Percentiles rank a stretch among this genome's conserved stretches.
Evolutionary conservation across 2,113 vertebrate species (phyloP).

Genomic region (Chiloscyllium plagiosum): DNA sequence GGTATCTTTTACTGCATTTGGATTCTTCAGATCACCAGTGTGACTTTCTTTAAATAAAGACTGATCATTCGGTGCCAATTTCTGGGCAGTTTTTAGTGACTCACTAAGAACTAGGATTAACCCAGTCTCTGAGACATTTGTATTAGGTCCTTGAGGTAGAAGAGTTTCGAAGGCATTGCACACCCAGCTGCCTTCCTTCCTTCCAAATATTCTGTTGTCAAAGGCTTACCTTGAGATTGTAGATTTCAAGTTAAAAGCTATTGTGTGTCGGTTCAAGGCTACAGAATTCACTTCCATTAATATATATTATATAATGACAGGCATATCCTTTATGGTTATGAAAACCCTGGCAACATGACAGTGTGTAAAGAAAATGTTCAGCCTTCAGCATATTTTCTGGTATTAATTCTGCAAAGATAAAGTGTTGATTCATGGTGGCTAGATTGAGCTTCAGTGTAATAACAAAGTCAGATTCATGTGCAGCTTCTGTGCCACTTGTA

Average conservation of each 20-base stretch:
- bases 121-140: not conserved
- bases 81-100: not conserved
- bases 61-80: not conserved
- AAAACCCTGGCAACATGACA: not conserved
- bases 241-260: not conserved
- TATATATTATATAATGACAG: not conserved
- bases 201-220: not conserved
- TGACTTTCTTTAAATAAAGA: not conserved
- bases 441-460: not conserved
- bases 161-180: not conserved
- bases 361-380: not conserved
- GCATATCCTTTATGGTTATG: not conserved
- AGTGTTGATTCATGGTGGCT: slow-evolving; percentile 5
- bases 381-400: slow-evolving; percentile 9
- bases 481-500: not conserved
- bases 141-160: not conserved
- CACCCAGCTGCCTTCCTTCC: not conserved
- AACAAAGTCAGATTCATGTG: too few relatives aligned
- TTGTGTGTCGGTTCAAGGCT: not conserved
- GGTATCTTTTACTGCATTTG: not conserved
- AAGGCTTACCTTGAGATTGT: not conserved
- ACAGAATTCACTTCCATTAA: not conserved
- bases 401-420: not conserved
- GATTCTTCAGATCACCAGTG: not conserved
- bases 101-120: not conserved